Base-by-base conservation (phyloP, 2,888 invertebrate species). In the Cerceris rybyensis region DNA sequence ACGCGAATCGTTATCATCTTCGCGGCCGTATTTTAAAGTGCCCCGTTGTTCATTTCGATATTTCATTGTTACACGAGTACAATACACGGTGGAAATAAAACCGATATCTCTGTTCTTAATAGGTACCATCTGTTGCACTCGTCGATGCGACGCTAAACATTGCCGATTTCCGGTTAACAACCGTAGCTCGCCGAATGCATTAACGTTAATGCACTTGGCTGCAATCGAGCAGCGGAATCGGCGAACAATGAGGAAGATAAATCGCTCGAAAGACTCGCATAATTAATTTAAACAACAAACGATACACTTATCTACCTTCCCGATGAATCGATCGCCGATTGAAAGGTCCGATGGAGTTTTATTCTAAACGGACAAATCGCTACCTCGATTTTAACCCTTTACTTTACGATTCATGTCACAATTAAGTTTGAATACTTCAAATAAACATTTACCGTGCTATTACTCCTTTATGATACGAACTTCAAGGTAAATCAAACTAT, bases 41-140 rank as follows among this genome's bases (percentile, higher is more conserved):
- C 28, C 28, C 46, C 46, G 46, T 46, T 46, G 11, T 46, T 46
- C 11, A 28, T 46, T 46, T 46, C 46, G 46, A 46, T 46, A 46
- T 46, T 8, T 11, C 46, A 46, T 46, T 46, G 46, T 46, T 11
- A 11, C 9, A 46, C 46, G 11, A 46, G 46, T 46, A 46, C 46
- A 11, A 46, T 46, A 46, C 46, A 46, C 0, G 9, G 13, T 28
- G 17, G 13, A 52, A 58, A 52, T n/a, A 58, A 17, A 70, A 70
- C 64, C 55, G 49, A 70, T 70, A 39, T 9, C 42, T 61, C 42
- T 61, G n/a, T 60, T 75, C 52, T 77, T 75, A 64, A 63, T 66
- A 60, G 28, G 61, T 67, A 68, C 68, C 67, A 76, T 64, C 64
- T 76, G 75, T 75, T 75, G 64, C 76, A 71, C 59, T 39, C 42